Percentiles rank a stretch among this genome's conserved stretches.
phyloP scores from a whole-genome alignment of 2,113 vertebrate genomes.

The Lynx canadensis region DNA sequence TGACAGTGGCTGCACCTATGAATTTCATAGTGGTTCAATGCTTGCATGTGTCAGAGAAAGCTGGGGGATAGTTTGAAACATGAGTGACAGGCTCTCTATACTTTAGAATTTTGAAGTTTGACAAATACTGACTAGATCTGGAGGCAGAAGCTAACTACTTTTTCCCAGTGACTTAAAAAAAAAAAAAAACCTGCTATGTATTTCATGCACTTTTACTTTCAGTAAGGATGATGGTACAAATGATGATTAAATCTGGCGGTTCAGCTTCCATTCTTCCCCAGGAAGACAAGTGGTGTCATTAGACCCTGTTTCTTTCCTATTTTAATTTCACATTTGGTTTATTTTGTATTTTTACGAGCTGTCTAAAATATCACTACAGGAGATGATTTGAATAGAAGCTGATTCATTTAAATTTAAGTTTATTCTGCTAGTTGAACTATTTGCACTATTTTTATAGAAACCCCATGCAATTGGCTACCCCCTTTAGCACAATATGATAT shows the following conservation, averaged over 20 bases:
- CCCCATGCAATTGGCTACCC: background rate
- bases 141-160: background rate
- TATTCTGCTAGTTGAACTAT: background rate
- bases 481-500: background rate
- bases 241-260: background rate
- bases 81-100: background rate
- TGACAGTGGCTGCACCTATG: no score
- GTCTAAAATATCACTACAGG: background rate
- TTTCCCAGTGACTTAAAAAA: background rate
- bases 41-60: background rate
- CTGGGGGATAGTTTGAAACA: background rate
- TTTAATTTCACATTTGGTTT: background rate
- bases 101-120: background rate
- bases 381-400: background rate
- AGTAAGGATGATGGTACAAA: background rate
- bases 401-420: slow-evolving; percentile 1
- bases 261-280: background rate
- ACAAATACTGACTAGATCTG: background rate
- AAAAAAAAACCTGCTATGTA: background rate
- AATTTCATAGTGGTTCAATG: background rate
- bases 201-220: background rate
- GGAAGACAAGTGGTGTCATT: background rate
- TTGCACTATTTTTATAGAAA: slow-evolving; percentile 1
- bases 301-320: background rate
- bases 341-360: slow-evolving; percentile 27